Evolutionary conservation across 1,140 invertebrate genomes (phyloP), one percentile per base, ranked within the genome.

Genomic region (Tetramorium simillimum): DNA sequence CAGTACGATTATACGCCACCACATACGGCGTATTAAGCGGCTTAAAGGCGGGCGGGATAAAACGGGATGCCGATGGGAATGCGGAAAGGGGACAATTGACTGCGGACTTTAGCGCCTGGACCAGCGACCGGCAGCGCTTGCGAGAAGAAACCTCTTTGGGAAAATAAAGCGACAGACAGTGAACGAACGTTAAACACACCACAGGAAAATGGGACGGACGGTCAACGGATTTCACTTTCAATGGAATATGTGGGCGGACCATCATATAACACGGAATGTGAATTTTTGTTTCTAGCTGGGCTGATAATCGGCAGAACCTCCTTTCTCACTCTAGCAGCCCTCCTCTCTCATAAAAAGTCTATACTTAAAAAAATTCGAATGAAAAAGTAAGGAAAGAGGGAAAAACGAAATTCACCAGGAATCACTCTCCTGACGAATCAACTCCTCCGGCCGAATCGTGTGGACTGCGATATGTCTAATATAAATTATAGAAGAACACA

Each of bases 1-100:
- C 92, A 92, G 92, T 94, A 93, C 78, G 90, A 93, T 87, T 93
- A 94, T 78, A 56, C 69, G 67, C 86, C 89, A 88, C 90, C 91
- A 76, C 87, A 90, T 89, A 3, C 76, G 53, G 87, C 81, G 40
- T 88, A 60, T 90, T 88, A 87, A 86, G 86, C 88, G 88, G 88
- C 90, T 92, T 91, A 88, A 91, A 73, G 73, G 70, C 72, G 56
- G 53, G 69, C 40, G 80, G 67, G 40, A 73, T 82, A 67, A 80
- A 86, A 70, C 73, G 85, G 85, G 73, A 65, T 65, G 33, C 18
- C 28, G 43, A 86, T 86, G 69, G 58, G 76, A 49, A 4, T 63
- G 73, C 62, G 51, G 46, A 51, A 28, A 76, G n/a, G 46, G 76
- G 40, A 82, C 18, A 12, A 72, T 81, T 67, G 90, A 92, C 53